Percentiles rank a stretch among this genome's conserved stretches.
Evolutionary conservation across 2,797 vertebrate genomes (phyloP).

Genomic region (Aplochiton taeniatus): DNA sequence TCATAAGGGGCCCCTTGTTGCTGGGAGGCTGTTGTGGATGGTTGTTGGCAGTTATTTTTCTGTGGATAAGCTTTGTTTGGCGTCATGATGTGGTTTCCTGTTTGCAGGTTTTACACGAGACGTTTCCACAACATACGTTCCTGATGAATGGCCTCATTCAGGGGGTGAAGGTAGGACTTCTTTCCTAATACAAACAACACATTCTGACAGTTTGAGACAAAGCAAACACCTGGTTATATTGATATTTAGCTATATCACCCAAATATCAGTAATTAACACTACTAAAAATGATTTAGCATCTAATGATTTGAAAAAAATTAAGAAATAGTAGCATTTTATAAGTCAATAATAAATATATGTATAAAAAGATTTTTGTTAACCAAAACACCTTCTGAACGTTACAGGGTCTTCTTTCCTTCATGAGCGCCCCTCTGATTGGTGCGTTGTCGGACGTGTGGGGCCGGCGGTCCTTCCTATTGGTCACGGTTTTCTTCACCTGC

Average conservation of each 20-base stretch:
- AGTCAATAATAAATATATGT: not conserved
- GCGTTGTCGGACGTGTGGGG: slow-evolving; percentile 87
- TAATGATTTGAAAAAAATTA: not conserved
- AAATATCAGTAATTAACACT: too few relatives aligned
- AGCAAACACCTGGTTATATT: too few relatives aligned
- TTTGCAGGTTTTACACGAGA: slow-evolving; percentile 83
- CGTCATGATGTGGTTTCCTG: not conserved
- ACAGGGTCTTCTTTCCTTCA: slow-evolving; percentile 86
- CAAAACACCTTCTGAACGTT: not conserved
- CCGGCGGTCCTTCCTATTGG: slow-evolving; percentile 82
- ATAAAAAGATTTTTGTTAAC: not conserved
- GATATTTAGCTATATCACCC: too few relatives aligned
- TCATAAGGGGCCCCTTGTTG: not conserved
- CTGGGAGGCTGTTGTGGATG: not conserved
- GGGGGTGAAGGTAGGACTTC: slow-evolving; percentile 84
- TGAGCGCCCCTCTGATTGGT: slow-evolving; percentile 85
- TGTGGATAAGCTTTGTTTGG: not conserved
- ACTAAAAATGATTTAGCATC: not conserved
- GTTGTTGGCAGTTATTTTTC: not conserved
- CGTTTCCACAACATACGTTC: slow-evolving; percentile 86
- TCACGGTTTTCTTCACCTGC: slow-evolving; percentile 87
- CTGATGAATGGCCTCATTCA: slow-evolving; percentile 90
- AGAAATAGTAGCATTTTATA: not conserved
- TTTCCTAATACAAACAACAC: not conserved
- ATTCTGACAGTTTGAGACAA: too few relatives aligned